phyloP scores from a whole-genome alignment of 2,888 invertebrate species.

The Odontothrips loti region DNA sequence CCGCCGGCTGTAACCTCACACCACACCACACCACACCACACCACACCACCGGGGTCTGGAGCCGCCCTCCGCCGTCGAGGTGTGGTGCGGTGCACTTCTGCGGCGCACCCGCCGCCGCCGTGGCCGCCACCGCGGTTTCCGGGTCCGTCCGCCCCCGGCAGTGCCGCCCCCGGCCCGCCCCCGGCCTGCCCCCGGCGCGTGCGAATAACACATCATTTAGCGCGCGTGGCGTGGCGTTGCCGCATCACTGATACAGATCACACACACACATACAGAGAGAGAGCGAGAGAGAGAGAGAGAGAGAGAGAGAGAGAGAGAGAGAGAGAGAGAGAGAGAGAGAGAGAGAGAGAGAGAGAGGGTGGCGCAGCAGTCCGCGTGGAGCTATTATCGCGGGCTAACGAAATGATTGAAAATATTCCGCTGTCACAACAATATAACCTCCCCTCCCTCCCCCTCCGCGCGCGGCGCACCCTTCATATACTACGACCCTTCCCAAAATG shows the following conservation, averaged over 20 bases:
- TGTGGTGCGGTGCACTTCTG: no score
- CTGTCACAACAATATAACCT: constrained; percentile 15
- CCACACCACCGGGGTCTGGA: no score
- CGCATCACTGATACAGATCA: not conserved
- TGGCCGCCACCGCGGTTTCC: not conserved
- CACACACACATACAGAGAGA: not conserved
- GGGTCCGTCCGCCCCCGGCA: not conserved
- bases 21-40: not conserved
- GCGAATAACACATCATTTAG: constrained; percentile 14
- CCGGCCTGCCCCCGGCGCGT: not conserved
- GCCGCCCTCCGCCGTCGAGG: not conserved
- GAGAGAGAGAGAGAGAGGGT: no score
- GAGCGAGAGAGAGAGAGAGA: no score
- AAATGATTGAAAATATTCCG: constrained; percentile 27
- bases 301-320: no score
- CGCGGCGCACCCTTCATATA: not conserved
- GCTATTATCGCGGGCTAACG: constrained; percentile 11
- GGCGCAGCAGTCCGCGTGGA: not conserved
- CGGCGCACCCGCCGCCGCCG: no score
- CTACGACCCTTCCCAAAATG: not conserved
- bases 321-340: no score
- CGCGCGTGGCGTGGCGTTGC: not conserved
- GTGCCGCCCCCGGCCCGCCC: not conserved
- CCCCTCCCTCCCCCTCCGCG: not conserved
- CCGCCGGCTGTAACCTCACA: not conserved